A percentile compares a stretch with the other conserved stretches of the same genome.
These are phyloP conservation scores for Lanius ludovicianus DNA, from an alignment of 2,113 vertebrate genomes.

Conservation along the genomic window DNA sequence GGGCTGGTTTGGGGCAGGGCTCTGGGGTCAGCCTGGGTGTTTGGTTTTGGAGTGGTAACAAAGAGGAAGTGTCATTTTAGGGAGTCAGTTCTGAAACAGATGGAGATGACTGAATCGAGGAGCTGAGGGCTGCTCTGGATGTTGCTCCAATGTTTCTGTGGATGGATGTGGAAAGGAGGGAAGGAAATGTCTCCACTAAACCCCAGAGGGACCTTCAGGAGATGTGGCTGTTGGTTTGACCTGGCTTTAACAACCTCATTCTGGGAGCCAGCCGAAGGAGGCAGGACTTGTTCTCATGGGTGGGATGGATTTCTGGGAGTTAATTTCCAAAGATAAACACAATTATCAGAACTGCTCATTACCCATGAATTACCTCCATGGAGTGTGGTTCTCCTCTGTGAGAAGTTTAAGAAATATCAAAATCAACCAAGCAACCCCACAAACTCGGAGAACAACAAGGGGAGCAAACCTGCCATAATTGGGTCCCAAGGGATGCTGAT, in stretches of 20 bases:
- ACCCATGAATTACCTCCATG: neutral
- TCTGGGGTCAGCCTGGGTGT: neutral
- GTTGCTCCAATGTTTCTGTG: neutral
- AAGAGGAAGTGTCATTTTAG: neutral
- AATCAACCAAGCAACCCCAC: neutral
- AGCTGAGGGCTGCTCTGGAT: neutral
- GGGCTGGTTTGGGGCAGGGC: neutral
- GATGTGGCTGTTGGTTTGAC: neutral
- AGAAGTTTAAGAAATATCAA: slow-evolving; percentile 5
- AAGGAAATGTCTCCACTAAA: neutral
- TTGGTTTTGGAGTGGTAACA: neutral
- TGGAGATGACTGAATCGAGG: neutral
- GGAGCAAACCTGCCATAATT: slow-evolving; percentile 24
- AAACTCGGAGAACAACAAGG: neutral
- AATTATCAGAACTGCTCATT: neutral
- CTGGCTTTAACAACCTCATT: neutral
- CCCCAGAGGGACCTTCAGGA: neutral
- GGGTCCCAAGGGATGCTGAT: neutral
- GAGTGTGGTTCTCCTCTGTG: neutral
- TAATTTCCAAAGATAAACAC: neutral
- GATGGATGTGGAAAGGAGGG: neutral
- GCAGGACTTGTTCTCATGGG: neutral
- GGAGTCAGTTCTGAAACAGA: neutral
- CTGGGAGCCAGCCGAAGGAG: neutral
- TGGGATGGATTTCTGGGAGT: neutral